These are phyloP conservation scores for Mesorhabditis belari DNA, from an alignment of 2,888 invertebrate species.

Conservation along the genomic window DNA sequence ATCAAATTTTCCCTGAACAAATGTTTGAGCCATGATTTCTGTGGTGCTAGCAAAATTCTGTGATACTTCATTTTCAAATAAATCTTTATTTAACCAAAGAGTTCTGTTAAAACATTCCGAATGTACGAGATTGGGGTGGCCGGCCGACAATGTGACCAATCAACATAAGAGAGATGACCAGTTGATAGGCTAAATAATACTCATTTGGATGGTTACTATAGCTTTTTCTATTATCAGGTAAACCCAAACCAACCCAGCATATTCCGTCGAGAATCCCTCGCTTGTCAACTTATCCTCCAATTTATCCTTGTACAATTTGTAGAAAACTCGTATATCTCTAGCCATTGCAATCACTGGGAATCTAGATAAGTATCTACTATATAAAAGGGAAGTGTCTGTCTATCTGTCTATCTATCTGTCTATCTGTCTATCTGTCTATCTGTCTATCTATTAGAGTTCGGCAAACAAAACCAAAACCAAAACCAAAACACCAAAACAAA, in stretches of 20 bases:
- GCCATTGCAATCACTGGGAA: constrained; percentile 39
- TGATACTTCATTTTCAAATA: background rate
- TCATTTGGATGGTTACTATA: background rate
- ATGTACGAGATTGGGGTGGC: constrained; percentile 30
- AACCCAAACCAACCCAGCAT: constrained; percentile 14
- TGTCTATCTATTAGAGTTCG: too few relatives aligned
- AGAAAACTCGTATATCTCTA: constrained; percentile 26
- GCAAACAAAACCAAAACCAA: too few relatives aligned
- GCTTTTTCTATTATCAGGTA: background rate
- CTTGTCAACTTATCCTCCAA: constrained; percentile 27
- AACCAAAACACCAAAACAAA: too few relatives aligned
- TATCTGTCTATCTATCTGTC: too few relatives aligned
- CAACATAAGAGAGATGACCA: constrained; percentile 26
- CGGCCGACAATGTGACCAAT: constrained; percentile 32
- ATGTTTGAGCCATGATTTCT: background rate
- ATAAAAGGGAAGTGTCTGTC: too few relatives aligned
- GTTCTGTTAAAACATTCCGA: constrained; percentile 27
- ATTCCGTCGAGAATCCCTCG: constrained; percentile 29
- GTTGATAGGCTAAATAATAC: background rate
- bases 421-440: too few relatives aligned
- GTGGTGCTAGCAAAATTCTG: background rate
- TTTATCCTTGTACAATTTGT: constrained; percentile 23
- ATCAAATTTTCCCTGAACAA: background rate
- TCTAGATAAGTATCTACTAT: too few relatives aligned
- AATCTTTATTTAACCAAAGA: constrained; percentile 20